These are phyloP conservation scores for Macaca mulatta DNA, from an alignment of 2,113 vertebrate genomes.

Conservation along the genomic window DNA sequence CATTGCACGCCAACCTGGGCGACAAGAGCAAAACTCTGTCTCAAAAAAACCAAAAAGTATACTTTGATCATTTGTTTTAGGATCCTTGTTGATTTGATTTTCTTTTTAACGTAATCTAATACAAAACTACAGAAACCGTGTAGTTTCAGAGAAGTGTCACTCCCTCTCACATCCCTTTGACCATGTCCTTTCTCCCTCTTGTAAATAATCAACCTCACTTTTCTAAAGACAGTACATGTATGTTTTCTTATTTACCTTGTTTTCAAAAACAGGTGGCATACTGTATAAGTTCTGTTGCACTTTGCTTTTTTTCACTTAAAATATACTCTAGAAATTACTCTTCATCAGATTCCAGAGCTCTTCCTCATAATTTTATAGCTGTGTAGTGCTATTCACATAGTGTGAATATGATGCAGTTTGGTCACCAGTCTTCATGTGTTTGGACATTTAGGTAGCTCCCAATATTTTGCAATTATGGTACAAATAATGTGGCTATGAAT, in stretches of 20 bases:
- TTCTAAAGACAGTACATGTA: neutral
- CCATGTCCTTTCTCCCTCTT: no score
- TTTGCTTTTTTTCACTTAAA: neutral
- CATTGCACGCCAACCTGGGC: no score
- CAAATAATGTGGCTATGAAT: neutral
- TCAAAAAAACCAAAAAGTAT: no score
- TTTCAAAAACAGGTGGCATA: neutral
- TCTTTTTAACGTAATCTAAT: neutral
- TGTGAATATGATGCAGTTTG: no score
- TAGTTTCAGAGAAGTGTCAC: neutral
- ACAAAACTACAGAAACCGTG: neutral
- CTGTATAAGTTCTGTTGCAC: neutral
- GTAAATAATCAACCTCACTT: neutral
- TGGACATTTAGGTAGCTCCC: neutral
- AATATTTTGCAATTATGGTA: neutral
- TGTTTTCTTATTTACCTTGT: neutral
- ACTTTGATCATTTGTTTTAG: neutral
- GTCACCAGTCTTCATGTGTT: neutral
- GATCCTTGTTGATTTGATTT: neutral
- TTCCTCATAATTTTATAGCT: neutral
- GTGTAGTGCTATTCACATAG: neutral
- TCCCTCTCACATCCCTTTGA: neutral
- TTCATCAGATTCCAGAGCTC: neutral
- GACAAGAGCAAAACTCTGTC: no score
- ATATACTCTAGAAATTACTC: neutral